Evolutionary conservation across 2,113 vertebrate species (phyloP), one percentile per base, ranked within the genome.

Genomic region (Oncorhynchus nerka): DNA sequence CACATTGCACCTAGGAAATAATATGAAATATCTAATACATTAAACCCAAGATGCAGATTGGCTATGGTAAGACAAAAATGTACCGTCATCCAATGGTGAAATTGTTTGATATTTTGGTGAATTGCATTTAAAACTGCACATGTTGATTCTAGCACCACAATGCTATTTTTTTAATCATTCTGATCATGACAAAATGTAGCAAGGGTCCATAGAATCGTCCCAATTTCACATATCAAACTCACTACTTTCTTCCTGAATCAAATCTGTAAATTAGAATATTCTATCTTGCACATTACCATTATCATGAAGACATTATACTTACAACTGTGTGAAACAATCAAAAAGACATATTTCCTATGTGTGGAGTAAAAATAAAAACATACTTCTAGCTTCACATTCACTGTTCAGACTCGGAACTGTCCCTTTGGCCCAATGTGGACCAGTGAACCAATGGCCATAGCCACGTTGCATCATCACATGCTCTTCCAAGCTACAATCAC

Each of bases 311-410:
- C 73, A 71, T 78, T 32, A 74, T 89, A 89, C 88, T 88, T 55
- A 90, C 86, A 84, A 73, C 24, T 49, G 59, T 76, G 61, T 45
- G 79, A 76, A 57, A 75, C 82, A 78, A 81, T 87, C 75, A 82
- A 30, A 51, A 20, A 74, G 6, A 75, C 39, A 71, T 6, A 67
- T 8, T 16, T 64, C 67, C 11, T 71, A 26, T 12, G 71, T 59
- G 20, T 51, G 55, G n/a, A n/a, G 34, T 32, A 12, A 34, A 28
- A 22, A 69, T 45, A 45, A 45, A 22, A 70, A 19, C 8, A 70
- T 24, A 28, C 24, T 15, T 30, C 65, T 15, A 16, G 49, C 4
- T 55, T 8, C n/a, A n/a, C 59, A 16, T 20, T 22, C 59, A 62
- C 59, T 22, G 24, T 8, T 30, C 15, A 26, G 5, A 34, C 34